phyloP scores from a whole-genome alignment of 2,113 vertebrate genomes.

The Heterochromis multidens region DNA sequence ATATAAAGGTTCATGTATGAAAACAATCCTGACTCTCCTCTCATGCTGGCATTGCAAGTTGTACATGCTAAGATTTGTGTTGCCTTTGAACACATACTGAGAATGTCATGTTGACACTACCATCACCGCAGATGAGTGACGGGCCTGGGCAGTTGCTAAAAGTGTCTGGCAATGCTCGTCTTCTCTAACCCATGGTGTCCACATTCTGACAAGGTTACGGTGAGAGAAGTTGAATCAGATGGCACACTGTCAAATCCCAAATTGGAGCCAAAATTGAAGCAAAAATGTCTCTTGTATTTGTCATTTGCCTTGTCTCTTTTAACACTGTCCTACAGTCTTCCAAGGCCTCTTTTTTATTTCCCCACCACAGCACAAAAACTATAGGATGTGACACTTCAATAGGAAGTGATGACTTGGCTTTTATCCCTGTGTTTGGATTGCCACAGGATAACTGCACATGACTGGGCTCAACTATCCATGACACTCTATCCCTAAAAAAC shows the following conservation, averaged over 20 bases:
- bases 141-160: conserved; percentile 13
- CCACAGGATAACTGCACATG: conserved; percentile 39
- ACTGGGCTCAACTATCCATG: conserved; percentile 27
- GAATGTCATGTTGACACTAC: conserved; percentile 64
- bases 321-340: background rate
- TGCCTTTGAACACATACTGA: conserved; percentile 28
- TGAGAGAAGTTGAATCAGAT: conserved; percentile 1
- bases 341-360: background rate
- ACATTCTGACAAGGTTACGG: conserved; percentile 44
- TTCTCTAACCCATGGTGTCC: conserved; percentile 15
- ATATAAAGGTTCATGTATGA: background rate
- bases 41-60: background rate
- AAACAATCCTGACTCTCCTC: background rate
- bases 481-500: conserved; percentile 31
- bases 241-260: background rate
- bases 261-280: background rate
- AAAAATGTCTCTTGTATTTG: background rate
- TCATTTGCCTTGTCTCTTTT: background rate
- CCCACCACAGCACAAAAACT: background rate
- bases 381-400: conserved; percentile 33
- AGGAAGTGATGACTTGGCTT: conserved; percentile 58
- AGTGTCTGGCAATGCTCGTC: background rate
- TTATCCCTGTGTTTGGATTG: conserved; percentile 48
- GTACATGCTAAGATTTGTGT: conserved; percentile 22
- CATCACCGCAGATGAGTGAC: conserved; percentile 22